Evolutionary conservation across 2,113 vertebrate genomes (phyloP), one percentile per base, ranked within the genome.

Genomic region (Illadopsis cleaveri): DNA sequence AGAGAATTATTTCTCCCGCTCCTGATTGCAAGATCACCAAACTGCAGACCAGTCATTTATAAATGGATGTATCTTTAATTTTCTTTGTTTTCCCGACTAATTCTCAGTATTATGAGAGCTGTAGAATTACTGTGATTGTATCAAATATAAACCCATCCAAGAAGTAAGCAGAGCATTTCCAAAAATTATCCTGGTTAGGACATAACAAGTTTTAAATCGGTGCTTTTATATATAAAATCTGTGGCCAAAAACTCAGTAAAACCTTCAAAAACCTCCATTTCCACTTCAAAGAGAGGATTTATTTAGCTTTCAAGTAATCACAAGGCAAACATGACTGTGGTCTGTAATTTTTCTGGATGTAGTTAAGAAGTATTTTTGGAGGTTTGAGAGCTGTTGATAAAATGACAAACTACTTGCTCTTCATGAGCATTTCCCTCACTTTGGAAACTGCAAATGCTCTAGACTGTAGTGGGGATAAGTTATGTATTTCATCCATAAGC

Each of bases 261-360:
- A 89, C 58, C 64, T 91, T 96, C 44, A 92, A 76, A 95, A 94
- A 51, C 35, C 58, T 94, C 53, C 0, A 3, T 89, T 91, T 82
- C 68, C 79, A 77, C 92, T 95, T 96, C 93, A 96, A 89, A 97
- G 91, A 90, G 61, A 77, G 85, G 81, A 95, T 90, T 96, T 97
- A 95, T 97, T 95, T 96, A 95, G 96, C 93, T 86, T 94, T 68
- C 75, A 94, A 95, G 95, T 95, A 94, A 97, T 97, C 92, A 96
- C 88, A 97, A 95, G 92, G 96, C 90, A 92, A 96, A 95, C 68
- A 56, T 71, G 86, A 40, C 94, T 84, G 72, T 89, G 89, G 90
- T 89, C 95, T 97, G 69, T 97, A 97, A 96, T 96, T 97, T 92
- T 96, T 91, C 94, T 94, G 86, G 86, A 88, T 88, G 65, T 62